Evolutionary conservation across 2,113 vertebrate genomes (phyloP).

Genomic region (Hipposideros armiger): DNA sequence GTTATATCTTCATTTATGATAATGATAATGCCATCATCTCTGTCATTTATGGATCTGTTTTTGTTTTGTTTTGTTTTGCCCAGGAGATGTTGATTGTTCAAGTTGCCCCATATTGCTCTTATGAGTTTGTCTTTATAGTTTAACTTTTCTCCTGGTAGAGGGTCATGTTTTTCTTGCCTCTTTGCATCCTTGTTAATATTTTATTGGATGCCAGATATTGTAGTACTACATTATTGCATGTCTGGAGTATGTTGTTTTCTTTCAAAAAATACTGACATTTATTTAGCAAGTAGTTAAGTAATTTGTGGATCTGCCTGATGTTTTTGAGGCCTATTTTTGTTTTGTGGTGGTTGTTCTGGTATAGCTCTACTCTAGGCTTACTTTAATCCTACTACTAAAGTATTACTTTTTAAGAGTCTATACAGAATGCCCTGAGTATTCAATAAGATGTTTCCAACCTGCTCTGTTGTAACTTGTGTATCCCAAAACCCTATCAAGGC

Average conservation of each 20-base stretch:
- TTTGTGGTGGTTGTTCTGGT: not conserved
- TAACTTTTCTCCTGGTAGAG: not conserved
- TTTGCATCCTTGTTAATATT: not conserved
- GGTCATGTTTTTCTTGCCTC: not conserved
- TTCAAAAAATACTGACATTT: constrained; percentile 11
- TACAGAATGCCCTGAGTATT: not conserved
- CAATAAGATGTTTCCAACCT: not conserved
- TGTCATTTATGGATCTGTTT: not conserved
- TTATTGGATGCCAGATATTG: not conserved
- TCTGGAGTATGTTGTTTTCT: not conserved
- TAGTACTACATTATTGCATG: not conserved
- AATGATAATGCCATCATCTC: not conserved
- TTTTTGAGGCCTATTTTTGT: not conserved
- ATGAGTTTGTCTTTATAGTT: not conserved
- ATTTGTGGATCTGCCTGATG: not conserved
- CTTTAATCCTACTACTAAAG: not conserved
- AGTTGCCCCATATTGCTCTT: not conserved
- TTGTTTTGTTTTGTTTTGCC: too few species aligned
- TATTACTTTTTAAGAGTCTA: not conserved
- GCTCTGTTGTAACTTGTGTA: not conserved
- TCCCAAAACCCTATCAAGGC: not conserved
- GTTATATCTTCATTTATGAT: not conserved
- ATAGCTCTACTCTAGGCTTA: not conserved
- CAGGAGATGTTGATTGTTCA: too few species aligned
- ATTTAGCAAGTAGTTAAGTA: not conserved